Conservation (phyloP, 2,888 invertebrate genomes). For the Blastobasis lacticolella region DNA sequence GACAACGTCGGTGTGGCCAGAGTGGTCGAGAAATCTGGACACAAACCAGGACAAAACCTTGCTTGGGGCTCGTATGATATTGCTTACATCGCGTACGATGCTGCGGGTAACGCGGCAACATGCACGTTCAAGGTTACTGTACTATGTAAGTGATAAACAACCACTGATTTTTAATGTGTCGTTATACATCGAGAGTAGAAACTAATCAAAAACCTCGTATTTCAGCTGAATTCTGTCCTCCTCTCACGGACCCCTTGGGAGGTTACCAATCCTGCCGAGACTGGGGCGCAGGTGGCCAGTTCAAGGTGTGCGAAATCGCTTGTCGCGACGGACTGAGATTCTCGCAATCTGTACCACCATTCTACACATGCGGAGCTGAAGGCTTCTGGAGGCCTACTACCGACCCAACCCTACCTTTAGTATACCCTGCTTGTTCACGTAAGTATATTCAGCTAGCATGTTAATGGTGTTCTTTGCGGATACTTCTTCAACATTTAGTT, state of each 20-base stretch:
- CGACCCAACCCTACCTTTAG: conserved; percentile 84
- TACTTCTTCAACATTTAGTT: background rate
- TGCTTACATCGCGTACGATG: conserved; percentile 94
- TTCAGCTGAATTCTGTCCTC: conserved; percentile 93
- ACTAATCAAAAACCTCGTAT: conserved; percentile 9
- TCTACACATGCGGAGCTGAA: conserved; percentile 98
- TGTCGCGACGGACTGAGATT: conserved; percentile 91
- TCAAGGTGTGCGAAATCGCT: conserved; percentile 94
- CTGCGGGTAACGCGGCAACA: conserved; percentile 91
- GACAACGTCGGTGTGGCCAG: conserved; percentile 89
- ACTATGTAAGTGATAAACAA: conserved; percentile 76
- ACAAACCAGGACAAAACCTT: conserved; percentile 89
- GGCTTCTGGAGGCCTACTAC: conserved; percentile 96
- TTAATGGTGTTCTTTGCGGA: background rate
- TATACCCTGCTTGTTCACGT: conserved; percentile 95
- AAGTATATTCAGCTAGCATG: conserved; percentile 34
- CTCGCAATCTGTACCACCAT: conserved; percentile 94
- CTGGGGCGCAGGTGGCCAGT: conserved; percentile 97
- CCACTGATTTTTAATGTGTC: background rate
- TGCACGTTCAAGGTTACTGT: conserved; percentile 95
- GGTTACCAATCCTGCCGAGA: conserved; percentile 94
- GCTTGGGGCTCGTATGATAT: conserved; percentile 95
- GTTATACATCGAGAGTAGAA: background rate
- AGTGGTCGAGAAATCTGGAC: conserved; percentile 89
- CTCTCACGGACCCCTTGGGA: conserved; percentile 90